phyloP scores from a whole-genome alignment of 2,888 invertebrate species.

The Eristalis pertinax region DNA sequence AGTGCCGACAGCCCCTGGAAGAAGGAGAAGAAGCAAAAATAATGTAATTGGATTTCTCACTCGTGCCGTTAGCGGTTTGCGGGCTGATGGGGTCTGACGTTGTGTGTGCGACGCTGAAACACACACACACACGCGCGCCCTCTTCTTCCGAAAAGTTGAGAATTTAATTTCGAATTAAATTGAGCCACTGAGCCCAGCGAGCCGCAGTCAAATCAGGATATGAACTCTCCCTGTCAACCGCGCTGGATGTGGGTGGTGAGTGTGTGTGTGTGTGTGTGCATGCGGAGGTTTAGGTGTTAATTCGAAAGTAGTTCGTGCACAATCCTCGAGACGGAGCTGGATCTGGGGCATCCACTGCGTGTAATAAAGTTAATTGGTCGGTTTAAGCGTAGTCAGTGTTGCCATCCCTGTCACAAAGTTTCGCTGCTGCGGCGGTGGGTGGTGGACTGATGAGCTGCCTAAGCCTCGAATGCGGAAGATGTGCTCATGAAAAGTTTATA shows the following conservation, averaged over 20 bases:
- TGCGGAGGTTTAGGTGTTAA: slow-evolving; percentile 29
- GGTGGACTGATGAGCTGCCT: background rate
- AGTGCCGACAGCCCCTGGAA: background rate
- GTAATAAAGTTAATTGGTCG: slow-evolving; percentile 27
- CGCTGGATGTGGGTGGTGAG: background rate
- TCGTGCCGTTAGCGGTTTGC: slow-evolving; percentile 42
- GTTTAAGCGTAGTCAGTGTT: slow-evolving; percentile 2
- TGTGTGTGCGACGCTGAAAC: background rate
- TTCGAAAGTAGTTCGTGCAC: slow-evolving; percentile 32
- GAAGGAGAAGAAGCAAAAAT: background rate
- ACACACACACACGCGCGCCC: background rate
- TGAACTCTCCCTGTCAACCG: background rate
- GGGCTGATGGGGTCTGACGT: no score
- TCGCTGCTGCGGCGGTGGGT: background rate
- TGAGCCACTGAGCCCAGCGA: slow-evolving; percentile 46
- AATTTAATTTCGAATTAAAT: slow-evolving; percentile 63
- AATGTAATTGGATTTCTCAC: slow-evolving; percentile 48
- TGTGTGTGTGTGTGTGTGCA: no score
- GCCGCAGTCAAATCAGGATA: slow-evolving; percentile 37
- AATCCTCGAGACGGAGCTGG: background rate
- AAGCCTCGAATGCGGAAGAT: no score
- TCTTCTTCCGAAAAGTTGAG: slow-evolving; percentile 19
- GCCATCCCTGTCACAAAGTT: background rate
- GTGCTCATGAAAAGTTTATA: background rate
- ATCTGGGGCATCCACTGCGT: background rate